Percentiles rank a stretch among this genome's conserved stretches.
Evolutionary conservation across 2,113 vertebrate species (phyloP).

Genomic region (Aplodontia rufa): DNA sequence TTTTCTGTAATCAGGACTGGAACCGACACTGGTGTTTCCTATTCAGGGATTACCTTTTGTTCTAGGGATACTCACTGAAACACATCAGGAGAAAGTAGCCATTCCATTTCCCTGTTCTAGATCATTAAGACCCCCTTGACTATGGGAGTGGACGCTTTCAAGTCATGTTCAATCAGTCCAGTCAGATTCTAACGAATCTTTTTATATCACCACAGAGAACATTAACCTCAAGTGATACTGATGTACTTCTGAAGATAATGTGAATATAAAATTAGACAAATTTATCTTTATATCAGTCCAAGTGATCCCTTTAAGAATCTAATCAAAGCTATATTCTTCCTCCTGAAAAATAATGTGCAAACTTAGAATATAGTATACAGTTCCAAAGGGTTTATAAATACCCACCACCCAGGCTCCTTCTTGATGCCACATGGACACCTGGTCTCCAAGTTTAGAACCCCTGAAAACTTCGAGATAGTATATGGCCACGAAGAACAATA

Average conservation of each 20-base stretch:
- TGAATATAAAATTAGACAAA: not conserved
- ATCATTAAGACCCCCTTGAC: not conserved
- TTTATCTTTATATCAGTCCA: not conserved
- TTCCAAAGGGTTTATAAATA: not conserved
- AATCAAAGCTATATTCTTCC: not conserved
- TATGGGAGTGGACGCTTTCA: not conserved
- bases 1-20: slow-evolving; percentile 56
- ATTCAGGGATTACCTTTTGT: not conserved
- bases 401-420: not conserved
- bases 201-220: not conserved
- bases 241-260: not conserved
- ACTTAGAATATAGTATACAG: not conserved
- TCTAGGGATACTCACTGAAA: not conserved
- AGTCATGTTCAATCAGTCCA: not conserved
- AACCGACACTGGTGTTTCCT: slow-evolving; percentile 1
- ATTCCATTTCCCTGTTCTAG: not conserved
- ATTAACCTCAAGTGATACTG: not conserved
- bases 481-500: not conserved
- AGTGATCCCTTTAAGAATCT: slow-evolving; percentile 13
- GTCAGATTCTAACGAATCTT: not conserved
- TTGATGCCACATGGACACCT: not conserved
- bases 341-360: not conserved
- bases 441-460: not conserved
- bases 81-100: not conserved
- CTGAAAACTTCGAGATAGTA: not conserved